Evolutionary conservation across 1,140 invertebrate species (phyloP), one percentile per base, ranked within the genome.

Genomic region (Bombus haemorrhoidalis): DNA sequence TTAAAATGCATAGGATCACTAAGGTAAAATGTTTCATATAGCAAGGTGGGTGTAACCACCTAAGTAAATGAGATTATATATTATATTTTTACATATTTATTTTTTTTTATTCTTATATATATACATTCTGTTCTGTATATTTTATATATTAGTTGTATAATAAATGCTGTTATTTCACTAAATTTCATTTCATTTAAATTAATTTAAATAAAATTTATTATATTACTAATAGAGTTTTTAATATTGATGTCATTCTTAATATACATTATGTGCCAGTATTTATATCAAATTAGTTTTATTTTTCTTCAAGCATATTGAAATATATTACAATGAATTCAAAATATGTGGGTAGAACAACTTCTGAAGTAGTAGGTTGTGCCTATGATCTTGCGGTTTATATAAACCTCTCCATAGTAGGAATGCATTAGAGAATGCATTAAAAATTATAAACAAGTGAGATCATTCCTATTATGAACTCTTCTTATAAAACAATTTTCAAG

Each of bases 301-400:
- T 64, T 81, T 64, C 53, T 66, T 28, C 53, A 2, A 34, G 2
- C 32, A 64, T 37, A 66, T 62, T 73, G 25, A 85, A 66, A 81
- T 57, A 43, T 71, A 85, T 69, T 62, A 71, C 37, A 86, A 81
- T 77, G 74, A 76, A 77, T 86, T 83, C 81, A 84, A 79, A 78
- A 85, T 37, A 87, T 86, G 93, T 93, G 84, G 92, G 93, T 84
- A 88, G 91, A 93, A 92, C 92, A 92, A 92, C 87, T 93, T 93
- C 73, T 91, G 86, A 88, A 87, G 86, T 86, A 89, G 92, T 93
- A 86, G 92, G 89, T 80, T 90, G 91, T 81, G n/a, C 18, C 47
- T 73, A 43, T 92, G 89, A 92, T 91, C 91, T 91, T 93, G 86
- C 91, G 85, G 77, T 91, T 89, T 88, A 87, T 87, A 85, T 86